Evolutionary conservation across 2,113 vertebrate species (phyloP), one percentile per base, ranked within the genome.

Genomic region (Dendropsophus ebraccatus): DNA sequence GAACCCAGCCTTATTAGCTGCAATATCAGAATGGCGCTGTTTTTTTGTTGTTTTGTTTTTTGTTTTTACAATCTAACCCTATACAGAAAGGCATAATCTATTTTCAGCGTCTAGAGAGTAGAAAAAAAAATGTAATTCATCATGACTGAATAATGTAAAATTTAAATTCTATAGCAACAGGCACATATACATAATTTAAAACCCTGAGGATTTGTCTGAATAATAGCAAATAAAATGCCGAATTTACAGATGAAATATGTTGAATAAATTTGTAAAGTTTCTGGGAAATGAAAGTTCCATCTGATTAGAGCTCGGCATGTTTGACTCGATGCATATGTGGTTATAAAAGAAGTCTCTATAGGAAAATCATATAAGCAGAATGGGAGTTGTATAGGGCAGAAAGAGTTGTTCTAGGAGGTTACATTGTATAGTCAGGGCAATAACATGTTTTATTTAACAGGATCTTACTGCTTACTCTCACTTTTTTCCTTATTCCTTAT

Each of bases 151-250:
- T 54, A 32, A 58, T 37, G 50, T 50, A 79, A 58, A 78, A 60
- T 60, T 78, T n/a, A 12, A 60, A 60, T 37, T 79, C 21, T 56
- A 58, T 56, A 58, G 32, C 54, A 45, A 12, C 17, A 25, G 47
- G 13, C 23, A 74, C 3, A 60, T 60, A 41, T 79, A 10, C 54
- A 60, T 62, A 58, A 80, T 80, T 60, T 45, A 58, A 62, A 62
- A 60, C 77, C 77, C 77, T 25, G 21, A 1, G 35, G 54, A 41
- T 23, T 5, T 56, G 28, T 23, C 30, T 21, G 28, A 32, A 54
- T 78, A 30, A 78, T 78, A 35, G 50, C 49, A 78, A 78, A 54
- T 35, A 56, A 78, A 78, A 78, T 35, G 75, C 28, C 30, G 56
- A 52, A 78, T 35, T 21, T 78, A 50, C 21, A 4, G n/a, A 21